Conservation (phyloP, 2,888 invertebrate species). For the Falcaria lacertinaria region DNA sequence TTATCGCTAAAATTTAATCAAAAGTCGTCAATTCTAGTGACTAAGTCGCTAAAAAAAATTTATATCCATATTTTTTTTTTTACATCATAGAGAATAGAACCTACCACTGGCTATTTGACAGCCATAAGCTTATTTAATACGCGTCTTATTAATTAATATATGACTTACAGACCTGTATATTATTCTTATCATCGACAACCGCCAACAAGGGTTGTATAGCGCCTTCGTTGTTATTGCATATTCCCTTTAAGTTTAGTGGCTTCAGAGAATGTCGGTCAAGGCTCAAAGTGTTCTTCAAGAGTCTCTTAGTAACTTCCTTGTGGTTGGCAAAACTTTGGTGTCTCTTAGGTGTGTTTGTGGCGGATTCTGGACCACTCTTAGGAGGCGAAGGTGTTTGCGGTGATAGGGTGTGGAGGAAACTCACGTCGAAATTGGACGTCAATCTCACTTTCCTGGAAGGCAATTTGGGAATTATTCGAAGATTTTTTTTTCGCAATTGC, state of each 20-base stretch:
- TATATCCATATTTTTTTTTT: too few relatives aligned
- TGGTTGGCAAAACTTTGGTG: constrained; percentile 57
- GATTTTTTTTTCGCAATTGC: too few relatives aligned
- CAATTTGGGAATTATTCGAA: background rate
- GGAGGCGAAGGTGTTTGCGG: constrained; percentile 41
- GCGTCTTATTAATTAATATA: background rate
- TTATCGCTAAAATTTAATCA: too few relatives aligned
- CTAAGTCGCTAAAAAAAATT: background rate
- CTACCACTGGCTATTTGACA: too few relatives aligned
- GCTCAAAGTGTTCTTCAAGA: constrained; percentile 54
- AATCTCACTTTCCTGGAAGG: constrained; percentile 58
- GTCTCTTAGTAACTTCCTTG: constrained; percentile 40
- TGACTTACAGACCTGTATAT: constrained; percentile 51
- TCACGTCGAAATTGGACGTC: constrained; percentile 68
- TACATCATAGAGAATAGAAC: too few relatives aligned
- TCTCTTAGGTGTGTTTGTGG: constrained; percentile 45
- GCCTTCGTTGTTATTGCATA: constrained; percentile 54
- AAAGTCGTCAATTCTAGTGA: too few relatives aligned
- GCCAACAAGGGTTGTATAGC: constrained; percentile 58
- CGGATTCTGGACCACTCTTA: constrained; percentile 32
- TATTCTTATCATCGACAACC: constrained; percentile 68
- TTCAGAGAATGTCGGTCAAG: constrained; percentile 59
- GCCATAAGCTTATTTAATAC: too few relatives aligned
- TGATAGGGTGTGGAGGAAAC: constrained; percentile 48
- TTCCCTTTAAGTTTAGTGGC: constrained; percentile 65